A percentile compares a stretch with the other conserved stretches of the same genome.
Evolutionary conservation across 2,113 vertebrate genomes (phyloP).

Genomic region (Cyprinodon brontotheroides): DNA sequence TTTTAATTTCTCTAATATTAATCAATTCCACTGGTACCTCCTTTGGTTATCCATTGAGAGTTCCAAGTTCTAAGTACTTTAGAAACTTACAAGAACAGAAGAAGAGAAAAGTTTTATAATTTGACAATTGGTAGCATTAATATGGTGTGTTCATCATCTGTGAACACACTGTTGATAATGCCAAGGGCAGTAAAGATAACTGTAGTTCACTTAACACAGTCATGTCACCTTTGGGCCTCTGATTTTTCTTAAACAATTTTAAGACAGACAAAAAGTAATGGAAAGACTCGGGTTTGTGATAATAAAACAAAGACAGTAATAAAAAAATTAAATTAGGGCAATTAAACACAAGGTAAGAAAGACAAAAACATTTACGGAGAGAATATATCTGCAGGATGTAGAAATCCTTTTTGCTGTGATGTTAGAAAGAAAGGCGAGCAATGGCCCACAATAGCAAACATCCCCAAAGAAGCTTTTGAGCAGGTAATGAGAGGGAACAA

Average conservation of each 20-base stretch:
- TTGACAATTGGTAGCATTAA: slow-evolving; percentile 64
- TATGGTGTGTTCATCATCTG: slow-evolving; percentile 66
- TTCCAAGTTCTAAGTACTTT: slow-evolving; percentile 38
- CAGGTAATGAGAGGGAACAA: slow-evolving; percentile 76
- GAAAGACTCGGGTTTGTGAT: slow-evolving; percentile 38
- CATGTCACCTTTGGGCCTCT: slow-evolving; percentile 66
- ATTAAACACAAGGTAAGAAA: slow-evolving; percentile 1
- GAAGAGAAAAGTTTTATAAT: slow-evolving; percentile 47
- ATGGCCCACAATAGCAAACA: slow-evolving; percentile 1
- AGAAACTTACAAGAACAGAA: slow-evolving; percentile 42
- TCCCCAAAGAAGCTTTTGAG: slow-evolving; percentile 77
- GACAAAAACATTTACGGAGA: slow-evolving; percentile 2
- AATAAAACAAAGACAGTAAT: slow-evolving; percentile 22
- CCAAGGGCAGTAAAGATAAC: slow-evolving; percentile 64
- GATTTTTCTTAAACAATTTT: slow-evolving; percentile 59
- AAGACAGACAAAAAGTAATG: slow-evolving; percentile 27
- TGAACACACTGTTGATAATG: slow-evolving; percentile 64
- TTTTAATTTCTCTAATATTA: neutral
- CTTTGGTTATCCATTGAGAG: slow-evolving; percentile 29
- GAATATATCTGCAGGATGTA: neutral
- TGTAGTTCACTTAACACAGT: slow-evolving; percentile 51
- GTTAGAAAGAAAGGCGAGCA: slow-evolving; percentile 2
- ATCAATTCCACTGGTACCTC: neutral
- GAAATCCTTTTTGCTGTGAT: neutral
- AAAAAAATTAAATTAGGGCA: neutral